phyloP scores from a whole-genome alignment of 2,113 vertebrate species.

The Pica pica region DNA sequence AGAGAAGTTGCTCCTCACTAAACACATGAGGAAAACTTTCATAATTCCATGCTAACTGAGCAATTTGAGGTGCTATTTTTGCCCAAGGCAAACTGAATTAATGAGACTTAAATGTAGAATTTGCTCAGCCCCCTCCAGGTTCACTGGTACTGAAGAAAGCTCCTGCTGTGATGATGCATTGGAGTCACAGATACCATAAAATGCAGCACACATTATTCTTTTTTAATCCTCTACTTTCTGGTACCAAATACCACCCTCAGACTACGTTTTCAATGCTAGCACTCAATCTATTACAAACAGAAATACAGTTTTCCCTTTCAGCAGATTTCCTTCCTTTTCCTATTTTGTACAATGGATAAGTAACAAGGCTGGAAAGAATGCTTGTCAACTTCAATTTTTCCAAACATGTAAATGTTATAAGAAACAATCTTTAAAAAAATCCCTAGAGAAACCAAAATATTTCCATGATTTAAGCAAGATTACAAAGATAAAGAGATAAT shows the following conservation, averaged over 20 bases:
- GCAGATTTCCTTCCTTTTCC: background rate
- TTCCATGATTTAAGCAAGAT: background rate
- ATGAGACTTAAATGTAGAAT: conserved; percentile 15
- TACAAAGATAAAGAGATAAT: background rate
- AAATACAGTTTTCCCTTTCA: background rate
- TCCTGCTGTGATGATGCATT: conserved; percentile 23
- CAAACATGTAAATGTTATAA: background rate
- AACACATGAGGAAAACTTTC: background rate
- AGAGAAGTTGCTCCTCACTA: background rate
- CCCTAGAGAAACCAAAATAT: background rate
- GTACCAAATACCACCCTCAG: background rate
- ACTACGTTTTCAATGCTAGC: background rate
- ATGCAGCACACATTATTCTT: background rate
- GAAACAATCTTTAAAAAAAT: background rate
- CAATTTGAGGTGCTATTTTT: background rate
- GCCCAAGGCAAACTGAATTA: background rate
- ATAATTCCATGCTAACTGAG: background rate
- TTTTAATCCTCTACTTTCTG: background rate
- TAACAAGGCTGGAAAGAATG: conserved; percentile 7
- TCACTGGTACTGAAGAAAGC: background rate
- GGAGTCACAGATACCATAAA: background rate
- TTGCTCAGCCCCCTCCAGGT: background rate
- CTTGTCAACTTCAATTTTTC: background rate
- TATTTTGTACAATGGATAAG: background rate
- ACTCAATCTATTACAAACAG: background rate